Percentiles rank a stretch among this genome's conserved stretches.
Conservation (phyloP, 2,113 vertebrate genomes). For the Prinia subflava region DNA sequence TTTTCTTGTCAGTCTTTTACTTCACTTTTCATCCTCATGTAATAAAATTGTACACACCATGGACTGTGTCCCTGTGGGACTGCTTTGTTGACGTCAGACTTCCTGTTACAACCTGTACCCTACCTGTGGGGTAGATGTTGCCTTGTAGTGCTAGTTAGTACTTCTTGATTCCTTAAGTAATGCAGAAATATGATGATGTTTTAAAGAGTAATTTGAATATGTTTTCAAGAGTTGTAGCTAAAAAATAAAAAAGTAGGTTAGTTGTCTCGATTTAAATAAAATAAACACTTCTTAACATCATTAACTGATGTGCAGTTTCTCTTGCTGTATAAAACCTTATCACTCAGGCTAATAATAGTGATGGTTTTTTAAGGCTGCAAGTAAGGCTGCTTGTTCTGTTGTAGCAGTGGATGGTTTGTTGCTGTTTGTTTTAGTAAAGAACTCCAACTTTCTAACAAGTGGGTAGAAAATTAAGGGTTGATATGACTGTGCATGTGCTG, state of each 20-base stretch:
- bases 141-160: neutral
- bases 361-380: neutral
- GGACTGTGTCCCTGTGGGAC: neutral
- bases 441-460: neutral
- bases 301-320: neutral
- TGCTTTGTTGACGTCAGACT: neutral
- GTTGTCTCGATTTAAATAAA: neutral
- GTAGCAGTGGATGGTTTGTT: neutral
- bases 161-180: neutral
- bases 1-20: neutral
- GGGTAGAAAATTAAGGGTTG: neutral
- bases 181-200: neutral
- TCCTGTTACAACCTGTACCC: neutral
- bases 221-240: neutral
- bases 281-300: neutral
- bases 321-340: neutral
- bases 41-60: neutral
- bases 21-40: fast-evolving
- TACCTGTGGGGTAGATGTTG: neutral
- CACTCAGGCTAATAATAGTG: neutral
- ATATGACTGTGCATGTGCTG: neutral
- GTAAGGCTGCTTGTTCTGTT: neutral
- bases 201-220: neutral
- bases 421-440: neutral
- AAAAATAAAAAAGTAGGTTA: neutral